Evolutionary conservation across 2,113 vertebrate genomes (phyloP), one percentile per base, ranked within the genome.

Genomic region (Collichthys lucidus): DNA sequence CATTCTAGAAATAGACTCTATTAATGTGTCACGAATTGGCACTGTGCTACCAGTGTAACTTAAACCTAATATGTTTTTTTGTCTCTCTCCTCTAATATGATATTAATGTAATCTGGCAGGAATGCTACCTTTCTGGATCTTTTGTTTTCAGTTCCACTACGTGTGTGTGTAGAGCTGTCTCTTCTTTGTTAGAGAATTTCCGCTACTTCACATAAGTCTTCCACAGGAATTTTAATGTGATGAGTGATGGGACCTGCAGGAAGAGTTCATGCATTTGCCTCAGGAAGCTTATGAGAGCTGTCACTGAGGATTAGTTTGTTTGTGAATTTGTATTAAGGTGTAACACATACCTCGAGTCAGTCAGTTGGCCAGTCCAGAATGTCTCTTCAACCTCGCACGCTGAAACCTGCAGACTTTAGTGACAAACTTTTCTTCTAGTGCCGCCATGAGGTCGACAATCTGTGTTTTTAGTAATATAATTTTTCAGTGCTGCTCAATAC

Each of bases 181-280:
- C 44, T 49, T 31, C 47, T 85, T 62, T 85, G 69, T 53, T 10
- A 15, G 56, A 69, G 69, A 81, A 63, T 62, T 83, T 85, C 65
- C 67, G 4, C 42, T 79, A 67, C 55, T 77, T 87, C 66, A 77
- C 84, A 82, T 24, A 44, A 42, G 55, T 40, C 71, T 80, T 59
- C 20, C 44, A 57, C 46, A 35, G 63, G 74, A 87, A 79, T 82
- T 66, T 70, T 63, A 74, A 86, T 49, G 63, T 66, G 64, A 76
- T 82, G 80, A 68, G 67, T 74, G 75, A 80, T 61, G 75, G 56
- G 68, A 80, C 69, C 74, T 66, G 66, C 68, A 79, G 79, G 59
- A 86, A 63, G 4, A 62, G 53, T 63, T 60, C 5, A 55, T 59
- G 67, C 20, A 5, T 3, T 75, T 71, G 50, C 55, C 63, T 24